A percentile compares a stretch with the other conserved stretches of the same genome.
phyloP scores from a whole-genome alignment of 2,113 vertebrate species.

The Acinonyx jubatus region DNA sequence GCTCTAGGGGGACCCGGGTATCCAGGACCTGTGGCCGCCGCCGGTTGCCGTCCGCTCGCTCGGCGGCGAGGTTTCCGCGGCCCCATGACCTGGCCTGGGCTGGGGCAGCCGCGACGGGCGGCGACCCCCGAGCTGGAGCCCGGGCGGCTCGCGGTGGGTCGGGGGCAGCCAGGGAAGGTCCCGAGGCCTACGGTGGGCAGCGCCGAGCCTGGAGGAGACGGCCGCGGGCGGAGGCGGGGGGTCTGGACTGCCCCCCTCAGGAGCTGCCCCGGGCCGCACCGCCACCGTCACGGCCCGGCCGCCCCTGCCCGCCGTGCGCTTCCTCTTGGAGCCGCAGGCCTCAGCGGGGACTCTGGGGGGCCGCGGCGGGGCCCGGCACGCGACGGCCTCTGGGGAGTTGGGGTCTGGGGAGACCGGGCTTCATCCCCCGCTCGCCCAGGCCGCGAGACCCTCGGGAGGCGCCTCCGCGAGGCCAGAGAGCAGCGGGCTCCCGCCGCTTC shows the following conservation, averaged over 20 bases:
- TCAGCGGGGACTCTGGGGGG: neutral
- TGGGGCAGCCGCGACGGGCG: neutral
- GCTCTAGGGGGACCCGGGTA: neutral
- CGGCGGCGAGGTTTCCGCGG: neutral
- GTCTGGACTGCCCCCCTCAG: neutral
- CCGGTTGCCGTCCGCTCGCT: neutral
- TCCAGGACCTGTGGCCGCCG: neutral
- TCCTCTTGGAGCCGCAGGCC: neutral
- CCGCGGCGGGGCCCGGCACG: neutral
- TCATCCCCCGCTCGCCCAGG: neutral
- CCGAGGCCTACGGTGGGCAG: conserved; percentile 59
- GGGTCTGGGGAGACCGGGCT: neutral
- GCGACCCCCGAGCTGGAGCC: neutral
- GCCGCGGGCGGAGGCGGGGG: neutral
- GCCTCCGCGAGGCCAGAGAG: conserved; percentile 7
- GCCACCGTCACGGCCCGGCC: neutral
- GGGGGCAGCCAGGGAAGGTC: neutral
- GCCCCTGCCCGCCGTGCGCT: neutral
- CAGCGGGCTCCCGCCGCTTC: neutral
- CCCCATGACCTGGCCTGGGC: conserved; percentile 39
- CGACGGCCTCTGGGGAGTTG: neutral
- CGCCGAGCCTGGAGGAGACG: neutral
- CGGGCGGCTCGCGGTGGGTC: neutral
- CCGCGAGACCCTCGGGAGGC: neutral
- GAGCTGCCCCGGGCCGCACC: neutral